These are phyloP conservation scores for Spicauda simplicius DNA, from an alignment of 2,888 invertebrate species.

Conservation along the genomic window DNA sequence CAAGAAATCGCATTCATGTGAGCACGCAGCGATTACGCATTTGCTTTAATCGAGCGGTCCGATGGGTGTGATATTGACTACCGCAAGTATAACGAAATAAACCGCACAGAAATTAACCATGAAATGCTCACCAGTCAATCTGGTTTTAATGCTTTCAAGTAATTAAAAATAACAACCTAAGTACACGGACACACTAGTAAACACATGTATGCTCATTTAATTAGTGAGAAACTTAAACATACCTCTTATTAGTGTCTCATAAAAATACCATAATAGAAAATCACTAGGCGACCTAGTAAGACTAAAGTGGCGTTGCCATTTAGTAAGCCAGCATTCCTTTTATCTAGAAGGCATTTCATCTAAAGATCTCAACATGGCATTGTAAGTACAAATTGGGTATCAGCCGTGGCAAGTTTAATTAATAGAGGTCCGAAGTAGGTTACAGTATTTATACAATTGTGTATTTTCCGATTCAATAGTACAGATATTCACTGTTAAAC, in stretches of 20 bases:
- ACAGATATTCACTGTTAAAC: not conserved
- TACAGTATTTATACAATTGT: not conserved
- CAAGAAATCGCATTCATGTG: slow-evolving; percentile 68
- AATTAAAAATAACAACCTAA: slow-evolving; percentile 8
- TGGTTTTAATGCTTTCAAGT: not conserved
- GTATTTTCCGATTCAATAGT: not conserved
- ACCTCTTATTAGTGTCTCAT: slow-evolving; percentile 3
- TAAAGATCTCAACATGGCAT: slow-evolving; percentile 3
- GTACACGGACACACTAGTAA: not conserved
- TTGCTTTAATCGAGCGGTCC: slow-evolving; percentile 51
- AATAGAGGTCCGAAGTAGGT: not conserved
- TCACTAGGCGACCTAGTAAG: slow-evolving; percentile 8
- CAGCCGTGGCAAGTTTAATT: not conserved
- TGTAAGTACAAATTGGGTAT: slow-evolving; percentile 6
- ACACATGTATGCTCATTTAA: slow-evolving; percentile 2
- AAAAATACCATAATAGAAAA: slow-evolving; percentile 15
- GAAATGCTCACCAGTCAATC: slow-evolving; percentile 6
- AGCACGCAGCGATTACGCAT: slow-evolving; percentile 64
- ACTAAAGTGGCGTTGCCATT: not conserved
- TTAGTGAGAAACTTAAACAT: slow-evolving; percentile 6
- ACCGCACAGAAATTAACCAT: slow-evolving; percentile 24
- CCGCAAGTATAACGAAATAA: slow-evolving; percentile 52
- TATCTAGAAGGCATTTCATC: not conserved
- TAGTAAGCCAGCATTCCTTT: slow-evolving; percentile 11
- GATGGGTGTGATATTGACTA: slow-evolving; percentile 52